Base-by-base conservation (phyloP, 2,888 invertebrate species). In the Lacanobia wlatinum region DNA sequence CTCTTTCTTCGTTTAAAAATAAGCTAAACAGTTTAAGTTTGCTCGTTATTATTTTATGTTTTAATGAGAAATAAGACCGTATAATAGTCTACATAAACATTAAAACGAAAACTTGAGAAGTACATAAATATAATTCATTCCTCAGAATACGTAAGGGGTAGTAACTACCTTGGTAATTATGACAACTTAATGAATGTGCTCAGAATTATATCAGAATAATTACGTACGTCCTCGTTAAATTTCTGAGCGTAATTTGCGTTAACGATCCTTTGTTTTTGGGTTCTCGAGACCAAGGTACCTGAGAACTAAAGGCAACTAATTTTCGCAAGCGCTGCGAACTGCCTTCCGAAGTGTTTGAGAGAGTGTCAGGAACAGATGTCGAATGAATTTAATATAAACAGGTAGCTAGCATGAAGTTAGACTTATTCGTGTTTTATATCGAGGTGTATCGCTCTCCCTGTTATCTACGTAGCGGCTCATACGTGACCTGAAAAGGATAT, bases 261-360 rank as follows among this genome's bases (percentile, higher is more conserved):
- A 86, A 87, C 78, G 87, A 85, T 73, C 80, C 75, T 85, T 87
- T 87, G 85, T 85, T 85, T 85, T 82, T 85, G 73, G 73, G 72
- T 76, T 68, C 67, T 77, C 46, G 23, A 74, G 66, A 69, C 62
- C 48, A 58, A 81, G 68, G 70, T 80, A 60, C 53, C 23, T 76
- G 48, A 63, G 72, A 84, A 73, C 77, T 84, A 77, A 78, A 64
- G 52, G 67, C 76, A 84, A 86, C 80, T 74, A 86, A 84, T 84
- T 84, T 84, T 66, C 76, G 50, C 71, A 66, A 71, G 68, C 72
- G 59, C 71, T 70, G 65, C n/a, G 60, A 75, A 61, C 43, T 77
- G 52, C 56, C 43, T 64, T 18, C 23, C 21, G 14, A 55, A n/a
- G 52, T 64, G 66, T 78, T 83, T 80, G 70, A 74, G 78, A 71